These are phyloP conservation scores for Thamnaconus septentrionalis DNA, from an alignment of 2,113 vertebrate species.

Conservation along the genomic window DNA sequence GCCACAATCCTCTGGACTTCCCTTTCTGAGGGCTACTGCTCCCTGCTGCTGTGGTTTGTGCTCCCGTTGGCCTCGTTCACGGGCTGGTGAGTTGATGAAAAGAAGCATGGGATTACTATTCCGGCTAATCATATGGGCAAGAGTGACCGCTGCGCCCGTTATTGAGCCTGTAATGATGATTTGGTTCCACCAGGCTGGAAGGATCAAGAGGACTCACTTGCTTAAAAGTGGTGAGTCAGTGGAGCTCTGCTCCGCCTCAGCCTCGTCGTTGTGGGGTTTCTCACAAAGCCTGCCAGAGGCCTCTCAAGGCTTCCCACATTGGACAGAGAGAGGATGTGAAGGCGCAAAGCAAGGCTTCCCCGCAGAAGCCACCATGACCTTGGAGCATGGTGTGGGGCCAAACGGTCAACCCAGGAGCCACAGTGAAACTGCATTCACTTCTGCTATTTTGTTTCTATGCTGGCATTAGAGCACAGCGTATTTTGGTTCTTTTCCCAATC, in stretches of 20 bases:
- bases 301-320: slow-evolving; percentile 66
- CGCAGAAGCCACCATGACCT: slow-evolving; percentile 70
- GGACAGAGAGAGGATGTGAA: slow-evolving; percentile 67
- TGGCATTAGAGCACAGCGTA: too few relatives aligned
- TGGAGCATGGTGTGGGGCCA: slow-evolving; percentile 48
- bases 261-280: slow-evolving; percentile 63
- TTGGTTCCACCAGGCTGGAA: slow-evolving; percentile 35
- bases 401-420: slow-evolving; percentile 38
- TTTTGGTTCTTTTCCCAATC: too few relatives aligned
- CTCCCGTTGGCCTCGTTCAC: slow-evolving; percentile 61
- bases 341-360: slow-evolving; percentile 60
- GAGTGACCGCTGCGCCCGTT: slow-evolving; percentile 53
- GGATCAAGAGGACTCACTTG: slow-evolving; percentile 43
- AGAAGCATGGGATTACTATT: slow-evolving; percentile 50
- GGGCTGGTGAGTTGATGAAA: slow-evolving; percentile 62
- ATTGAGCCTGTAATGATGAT: slow-evolving; percentile 56
- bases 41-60: slow-evolving; percentile 62
- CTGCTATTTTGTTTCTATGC: slow-evolving; percentile 7
- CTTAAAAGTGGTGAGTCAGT: slow-evolving; percentile 49
- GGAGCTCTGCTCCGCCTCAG: slow-evolving; percentile 39
- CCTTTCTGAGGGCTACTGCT: slow-evolving; percentile 66
- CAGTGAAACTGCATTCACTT: slow-evolving; percentile 26
- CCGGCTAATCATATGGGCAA: slow-evolving; percentile 45
- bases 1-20: slow-evolving; percentile 71
- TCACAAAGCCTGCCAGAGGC: slow-evolving; percentile 63